Evolutionary conservation across 2,888 invertebrate genomes (phyloP).

Genomic region (Andrena chrysosceles): DNA sequence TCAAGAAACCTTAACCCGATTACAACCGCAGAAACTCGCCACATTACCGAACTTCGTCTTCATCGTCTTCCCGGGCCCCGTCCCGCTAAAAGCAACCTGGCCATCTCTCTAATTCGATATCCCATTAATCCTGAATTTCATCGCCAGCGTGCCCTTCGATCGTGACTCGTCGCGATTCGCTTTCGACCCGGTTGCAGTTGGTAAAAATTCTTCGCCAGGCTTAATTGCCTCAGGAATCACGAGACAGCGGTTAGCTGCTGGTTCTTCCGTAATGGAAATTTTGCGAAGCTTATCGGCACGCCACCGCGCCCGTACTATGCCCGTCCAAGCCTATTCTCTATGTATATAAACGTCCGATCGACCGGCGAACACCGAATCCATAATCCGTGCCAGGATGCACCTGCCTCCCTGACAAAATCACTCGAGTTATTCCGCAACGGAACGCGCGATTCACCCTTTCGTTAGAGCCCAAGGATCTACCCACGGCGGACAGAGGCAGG

Average conservation of each 20-base stretch:
- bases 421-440: conserved; percentile 60
- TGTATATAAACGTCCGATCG: conserved; percentile 61
- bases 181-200: conserved; percentile 12
- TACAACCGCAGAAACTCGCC: too few species aligned
- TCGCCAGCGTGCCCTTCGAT: not conserved
- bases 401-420: conserved; percentile 71
- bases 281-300: conserved; percentile 73
- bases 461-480: conserved; percentile 56
- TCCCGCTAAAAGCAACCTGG: too few species aligned
- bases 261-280: conserved; percentile 64
- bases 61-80: too few species aligned
- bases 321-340: conserved; percentile 27
- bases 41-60: too few species aligned
- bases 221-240: conserved; percentile 65
- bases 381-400: conserved; percentile 79
- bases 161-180: not conserved
- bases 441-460: conserved; percentile 57
- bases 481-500: conserved; percentile 38
- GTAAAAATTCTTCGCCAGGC: conserved; percentile 47
- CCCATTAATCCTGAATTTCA: not conserved
- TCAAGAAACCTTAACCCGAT: too few species aligned
- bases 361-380: conserved; percentile 73
- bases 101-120: conserved; percentile 12
- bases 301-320: conserved; percentile 61
- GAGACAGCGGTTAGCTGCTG: conserved; percentile 50